Evolutionary conservation across 23 tunicate genomes (phyloP), one percentile per base, ranked within the genome.

Genomic region (Ciona savignyi): DNA sequence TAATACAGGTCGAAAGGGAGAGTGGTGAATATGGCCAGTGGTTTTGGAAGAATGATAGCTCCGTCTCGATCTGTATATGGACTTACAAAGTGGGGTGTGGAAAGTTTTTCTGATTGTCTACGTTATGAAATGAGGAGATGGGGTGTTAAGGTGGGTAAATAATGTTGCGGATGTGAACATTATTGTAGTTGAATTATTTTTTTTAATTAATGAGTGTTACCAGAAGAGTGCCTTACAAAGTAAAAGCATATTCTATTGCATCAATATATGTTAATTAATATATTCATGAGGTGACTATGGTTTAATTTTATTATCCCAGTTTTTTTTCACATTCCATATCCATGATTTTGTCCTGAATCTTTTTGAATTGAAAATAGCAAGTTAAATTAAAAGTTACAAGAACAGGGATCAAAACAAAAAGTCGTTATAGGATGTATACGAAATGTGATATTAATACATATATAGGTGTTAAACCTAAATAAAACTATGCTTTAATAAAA

Each of bases 1-100:
- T 25, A n/a, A 28, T 76, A 6, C 51, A 87, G 96, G 51, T 32
- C 97, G 1, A 70, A 85, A 64, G 97, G 97, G 4, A 68, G 97
- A 63, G 86, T 91, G 28, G 97, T 91, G 2, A 85, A 80, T 49
- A 91, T 91, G 97, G 87, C 97, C 25, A 91, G 97, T 77, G 97
- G 97, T 23, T 70, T 91, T 2, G 87, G 80, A 0, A 74, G 99
- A 20, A 94, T 94, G 77, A 88, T 87, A 67, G 90, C 89, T 24
- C 90, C 95, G 1, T 86, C 95, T 0, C 51, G 99, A 34, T 94
- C 99, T 1, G 95, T 79, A 1, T 94, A 94, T 70, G 91, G 80
- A 27, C 29, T 87, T 24, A 74, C 95, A 27, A 94, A 94, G 63
- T 94, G 72, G 66, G 99, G 86, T 1, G 86, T 94, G 19, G 85